Percentiles rank a stretch among this genome's conserved stretches.
phyloP scores from a whole-genome alignment of 1,140 invertebrate genomes.

The Papilio dardanus region DNA sequence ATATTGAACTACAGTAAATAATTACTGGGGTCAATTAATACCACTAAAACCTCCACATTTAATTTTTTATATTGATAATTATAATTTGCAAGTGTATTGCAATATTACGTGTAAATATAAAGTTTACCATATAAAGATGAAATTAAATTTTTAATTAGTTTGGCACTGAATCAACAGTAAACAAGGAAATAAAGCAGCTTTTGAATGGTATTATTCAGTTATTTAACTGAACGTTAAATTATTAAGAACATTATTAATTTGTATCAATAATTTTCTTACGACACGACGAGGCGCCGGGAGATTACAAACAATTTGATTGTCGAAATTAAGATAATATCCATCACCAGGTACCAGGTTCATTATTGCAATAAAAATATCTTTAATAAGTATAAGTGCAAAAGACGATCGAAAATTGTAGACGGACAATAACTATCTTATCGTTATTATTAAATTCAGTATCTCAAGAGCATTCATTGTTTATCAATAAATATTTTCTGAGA shows the following conservation, averaged over 20 bases:
- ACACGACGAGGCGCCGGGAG: too few relatives aligned
- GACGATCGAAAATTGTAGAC: background rate
- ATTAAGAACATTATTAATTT: too few relatives aligned
- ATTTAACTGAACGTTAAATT: too few relatives aligned
- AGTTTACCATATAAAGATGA: background rate
- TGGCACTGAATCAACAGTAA: background rate
- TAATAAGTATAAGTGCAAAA: too few relatives aligned
- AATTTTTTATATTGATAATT: background rate
- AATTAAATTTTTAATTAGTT: constrained; percentile 3
- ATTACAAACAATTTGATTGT: too few relatives aligned
- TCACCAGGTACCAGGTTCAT: background rate
- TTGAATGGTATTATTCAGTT: too few relatives aligned
- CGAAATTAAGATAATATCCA: too few relatives aligned
- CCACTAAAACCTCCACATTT: background rate
- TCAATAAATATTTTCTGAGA: background rate
- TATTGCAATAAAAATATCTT: background rate
- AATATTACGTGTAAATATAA: background rate
- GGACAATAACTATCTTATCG: background rate
- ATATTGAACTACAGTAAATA: background rate
- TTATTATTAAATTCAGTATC: background rate
- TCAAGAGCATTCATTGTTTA: background rate
- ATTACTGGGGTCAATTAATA: too few relatives aligned
- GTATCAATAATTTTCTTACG: too few relatives aligned
- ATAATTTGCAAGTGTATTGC: background rate
- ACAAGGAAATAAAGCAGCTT: background rate